A percentile compares a stretch with the other conserved stretches of the same genome.
phyloP scores from a whole-genome alignment of 2,888 invertebrate species.

The Diplolepis rosae region DNA sequence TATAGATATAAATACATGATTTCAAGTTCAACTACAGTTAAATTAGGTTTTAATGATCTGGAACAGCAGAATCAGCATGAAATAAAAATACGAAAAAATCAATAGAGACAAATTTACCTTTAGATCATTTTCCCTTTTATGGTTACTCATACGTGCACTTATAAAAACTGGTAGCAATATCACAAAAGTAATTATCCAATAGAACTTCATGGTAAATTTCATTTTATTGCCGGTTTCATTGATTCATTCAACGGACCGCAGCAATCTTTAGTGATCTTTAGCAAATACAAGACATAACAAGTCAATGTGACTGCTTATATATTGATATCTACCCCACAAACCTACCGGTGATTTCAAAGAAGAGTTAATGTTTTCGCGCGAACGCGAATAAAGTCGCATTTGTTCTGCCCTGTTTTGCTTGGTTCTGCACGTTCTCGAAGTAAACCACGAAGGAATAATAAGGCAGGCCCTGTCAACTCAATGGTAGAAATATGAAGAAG shows the following conservation, averaged over 20 bases:
- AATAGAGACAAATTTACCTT: constrained; percentile 3
- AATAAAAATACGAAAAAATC: neutral
- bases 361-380: neutral
- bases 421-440: no score
- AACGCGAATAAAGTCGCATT: no score
- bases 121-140: neutral
- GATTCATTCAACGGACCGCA: neutral
- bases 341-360: constrained; percentile 12
- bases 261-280: neutral
- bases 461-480: no score
- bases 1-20: no score
- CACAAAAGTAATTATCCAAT: neutral
- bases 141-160: neutral
- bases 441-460: no score
- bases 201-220: neutral
- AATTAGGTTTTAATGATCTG: no score
- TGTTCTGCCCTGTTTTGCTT: no score
- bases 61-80: neutral
- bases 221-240: neutral
- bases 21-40: no score
- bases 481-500: no score
- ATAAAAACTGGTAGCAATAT: neutral
- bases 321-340: no score
- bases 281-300: constrained; percentile 4
- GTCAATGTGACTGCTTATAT: no score